phyloP scores from a whole-genome alignment of 2,797 vertebrate species.

The Manis javanica region DNA sequence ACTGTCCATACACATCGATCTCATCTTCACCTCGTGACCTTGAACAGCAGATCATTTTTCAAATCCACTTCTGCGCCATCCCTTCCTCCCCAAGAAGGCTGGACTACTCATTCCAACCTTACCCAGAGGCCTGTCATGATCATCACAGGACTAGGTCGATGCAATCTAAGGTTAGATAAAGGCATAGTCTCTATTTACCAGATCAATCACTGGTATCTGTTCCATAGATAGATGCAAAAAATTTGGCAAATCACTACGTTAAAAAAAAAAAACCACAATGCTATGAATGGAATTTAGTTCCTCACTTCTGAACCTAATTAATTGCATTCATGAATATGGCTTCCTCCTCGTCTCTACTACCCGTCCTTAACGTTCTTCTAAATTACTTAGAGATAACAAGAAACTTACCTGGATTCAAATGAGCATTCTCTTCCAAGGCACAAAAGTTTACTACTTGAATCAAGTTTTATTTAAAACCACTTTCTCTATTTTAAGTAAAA shows the following conservation, averaged over 20 bases:
- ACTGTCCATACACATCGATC: background rate
- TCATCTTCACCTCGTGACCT: constrained; percentile 61
- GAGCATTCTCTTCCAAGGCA: constrained; percentile 37
- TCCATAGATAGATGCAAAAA: background rate
- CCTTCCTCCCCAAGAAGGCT: background rate
- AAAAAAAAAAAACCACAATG: constrained; percentile 4
- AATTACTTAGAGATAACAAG: constrained; percentile 65
- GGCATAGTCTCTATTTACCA: background rate
- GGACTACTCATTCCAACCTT: constrained; percentile 11
- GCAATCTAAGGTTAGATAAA: background rate
- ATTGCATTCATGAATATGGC: constrained; percentile 20
- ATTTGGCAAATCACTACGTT: constrained; percentile 38
- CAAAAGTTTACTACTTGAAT: constrained; percentile 50
- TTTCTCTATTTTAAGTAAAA: constrained; percentile 31
- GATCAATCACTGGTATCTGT: background rate
- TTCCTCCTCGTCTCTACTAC: background rate
- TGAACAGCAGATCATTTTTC: constrained; percentile 72
- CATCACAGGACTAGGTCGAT: background rate
- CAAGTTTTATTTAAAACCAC: constrained; percentile 55
- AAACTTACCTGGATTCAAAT: constrained; percentile 61
- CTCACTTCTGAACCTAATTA: constrained; percentile 42
- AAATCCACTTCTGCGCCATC: constrained; percentile 57
- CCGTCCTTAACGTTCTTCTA: constrained; percentile 53
- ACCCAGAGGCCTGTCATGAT: background rate
- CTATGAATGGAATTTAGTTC: constrained; percentile 53